Percentiles rank a stretch among this genome's conserved stretches.
Evolutionary conservation across 2,113 vertebrate species (phyloP).

Genomic region (Cairina moschata): DNA sequence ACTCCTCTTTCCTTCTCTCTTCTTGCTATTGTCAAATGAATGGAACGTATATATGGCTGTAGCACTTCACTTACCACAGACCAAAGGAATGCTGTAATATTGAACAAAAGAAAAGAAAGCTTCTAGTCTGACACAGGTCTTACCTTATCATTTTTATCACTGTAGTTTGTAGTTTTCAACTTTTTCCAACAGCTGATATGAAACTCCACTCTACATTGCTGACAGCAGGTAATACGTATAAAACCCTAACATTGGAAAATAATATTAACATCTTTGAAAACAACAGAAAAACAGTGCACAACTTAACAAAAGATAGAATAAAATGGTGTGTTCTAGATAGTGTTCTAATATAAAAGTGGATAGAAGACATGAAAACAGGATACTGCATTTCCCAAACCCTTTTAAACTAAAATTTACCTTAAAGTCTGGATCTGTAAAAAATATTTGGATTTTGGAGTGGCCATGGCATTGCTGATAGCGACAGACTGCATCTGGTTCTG

Average conservation of each 20-base stretch:
- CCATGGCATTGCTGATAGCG: slow-evolving; percentile 80
- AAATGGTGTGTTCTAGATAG: neutral
- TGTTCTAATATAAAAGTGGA: neutral
- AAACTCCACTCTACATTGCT: slow-evolving; percentile 89
- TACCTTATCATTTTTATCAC: slow-evolving; percentile 95
- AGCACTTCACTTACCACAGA: neutral
- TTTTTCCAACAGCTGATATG: slow-evolving; percentile 95
- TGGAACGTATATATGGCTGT: neutral
- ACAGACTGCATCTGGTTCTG: slow-evolving; percentile 88
- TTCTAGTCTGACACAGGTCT: neutral
- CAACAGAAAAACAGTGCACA: neutral
- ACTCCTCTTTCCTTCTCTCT: neutral
- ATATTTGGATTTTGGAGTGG: slow-evolving; percentile 87
- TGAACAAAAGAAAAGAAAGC: neutral
- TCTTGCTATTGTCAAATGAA: neutral
- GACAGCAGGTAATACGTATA: slow-evolving; percentile 87
- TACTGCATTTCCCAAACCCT: neutral
- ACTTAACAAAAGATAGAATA: neutral
- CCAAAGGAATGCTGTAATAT: neutral
- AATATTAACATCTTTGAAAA: neutral
- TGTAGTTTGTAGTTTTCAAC: slow-evolving; percentile 80
- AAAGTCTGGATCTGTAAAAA: slow-evolving; percentile 93
- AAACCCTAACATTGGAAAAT: slow-evolving; percentile 83
- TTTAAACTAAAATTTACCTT: slow-evolving; percentile 82
- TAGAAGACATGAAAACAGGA: neutral